A percentile compares a stretch with the other conserved stretches of the same genome.
Conservation (phyloP, 2,888 invertebrate species). For the Melanophora roralis region DNA sequence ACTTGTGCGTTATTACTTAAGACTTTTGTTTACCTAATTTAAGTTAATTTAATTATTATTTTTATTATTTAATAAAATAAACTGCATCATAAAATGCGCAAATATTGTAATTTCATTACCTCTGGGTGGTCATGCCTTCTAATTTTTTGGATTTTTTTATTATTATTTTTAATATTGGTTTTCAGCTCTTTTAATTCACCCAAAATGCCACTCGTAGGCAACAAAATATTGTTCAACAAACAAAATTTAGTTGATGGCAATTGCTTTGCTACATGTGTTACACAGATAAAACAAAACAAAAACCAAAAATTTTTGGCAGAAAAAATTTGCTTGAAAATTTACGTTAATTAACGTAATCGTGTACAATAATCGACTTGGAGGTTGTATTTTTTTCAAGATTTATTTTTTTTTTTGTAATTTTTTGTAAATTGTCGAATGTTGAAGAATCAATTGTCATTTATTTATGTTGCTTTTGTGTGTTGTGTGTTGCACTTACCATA, state of each 20-base stretch:
- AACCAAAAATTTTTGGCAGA: background rate
- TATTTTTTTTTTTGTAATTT: background rate
- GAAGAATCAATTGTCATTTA: conserved; percentile 63
- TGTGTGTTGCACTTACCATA: conserved; percentile 31
- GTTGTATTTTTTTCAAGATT: conserved; percentile 10
- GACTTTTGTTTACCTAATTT: too few species aligned
- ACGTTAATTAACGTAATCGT: conserved; percentile 63
- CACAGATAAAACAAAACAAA: conserved; percentile 35
- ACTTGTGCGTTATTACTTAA: conserved; percentile 21
- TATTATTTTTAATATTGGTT: background rate
- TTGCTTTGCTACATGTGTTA: conserved; percentile 58
- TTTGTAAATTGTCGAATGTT: conserved; percentile 35
- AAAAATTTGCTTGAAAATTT: conserved; percentile 55
- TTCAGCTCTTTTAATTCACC: conserved; percentile 27
- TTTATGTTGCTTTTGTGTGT: conserved; percentile 1
- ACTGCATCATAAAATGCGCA: conserved; percentile 62
- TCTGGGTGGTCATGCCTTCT: conserved; percentile 59
- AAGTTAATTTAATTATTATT: conserved; percentile 6
- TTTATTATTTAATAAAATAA: conserved; percentile 1
- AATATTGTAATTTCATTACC: conserved; percentile 60
- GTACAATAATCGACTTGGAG: conserved; percentile 57
- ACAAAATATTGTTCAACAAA: background rate
- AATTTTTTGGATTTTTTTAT: conserved; percentile 17
- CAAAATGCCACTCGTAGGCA: conserved; percentile 40
- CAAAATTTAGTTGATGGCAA: conserved; percentile 60